Conservation (phyloP, 1,140 invertebrate species). For the Brachionus paranguensis region DNA sequence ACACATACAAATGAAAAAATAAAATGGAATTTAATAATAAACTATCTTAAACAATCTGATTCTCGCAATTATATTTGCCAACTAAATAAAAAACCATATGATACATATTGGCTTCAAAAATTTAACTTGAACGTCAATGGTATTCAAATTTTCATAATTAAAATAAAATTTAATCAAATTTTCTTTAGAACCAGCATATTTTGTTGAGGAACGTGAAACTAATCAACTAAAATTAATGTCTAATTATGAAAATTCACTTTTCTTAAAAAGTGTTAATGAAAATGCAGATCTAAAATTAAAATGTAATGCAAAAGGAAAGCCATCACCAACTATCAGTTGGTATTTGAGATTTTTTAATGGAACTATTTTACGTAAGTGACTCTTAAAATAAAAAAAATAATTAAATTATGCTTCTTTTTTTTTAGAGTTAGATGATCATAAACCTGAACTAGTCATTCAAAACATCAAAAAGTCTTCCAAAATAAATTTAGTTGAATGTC, state of each 20-base stretch:
- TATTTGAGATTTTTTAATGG: neutral
- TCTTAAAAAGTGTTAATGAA: neutral
- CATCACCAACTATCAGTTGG: neutral
- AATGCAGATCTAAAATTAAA: neutral
- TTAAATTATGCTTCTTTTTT: neutral
- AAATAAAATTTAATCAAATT: neutral
- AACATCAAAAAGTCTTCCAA: neutral
- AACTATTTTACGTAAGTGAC: neutral
- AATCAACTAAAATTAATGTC: neutral
- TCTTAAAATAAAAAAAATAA: neutral
- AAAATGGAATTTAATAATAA: slow-evolving; percentile 12
- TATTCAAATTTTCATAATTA: neutral
- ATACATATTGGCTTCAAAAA: neutral
- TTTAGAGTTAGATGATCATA: neutral
- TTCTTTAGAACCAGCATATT: slow-evolving; percentile 23
- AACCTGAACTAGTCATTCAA: slow-evolving; percentile 16
- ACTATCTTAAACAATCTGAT: slow-evolving; percentile 8
- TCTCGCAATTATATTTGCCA: slow-evolving; percentile 35
- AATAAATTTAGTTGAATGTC: slow-evolving; percentile 28
- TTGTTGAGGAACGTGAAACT: neutral
- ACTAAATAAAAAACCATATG: slow-evolving; percentile 34
- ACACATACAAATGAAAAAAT: neutral
- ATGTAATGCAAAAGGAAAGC: slow-evolving; percentile 9
- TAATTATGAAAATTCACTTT: slow-evolving; percentile 19
- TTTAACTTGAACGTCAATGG: slow-evolving; percentile 8